Base-by-base conservation (phyloP, 2,888 invertebrate genomes). In the Cynaeus angustus region DNA sequence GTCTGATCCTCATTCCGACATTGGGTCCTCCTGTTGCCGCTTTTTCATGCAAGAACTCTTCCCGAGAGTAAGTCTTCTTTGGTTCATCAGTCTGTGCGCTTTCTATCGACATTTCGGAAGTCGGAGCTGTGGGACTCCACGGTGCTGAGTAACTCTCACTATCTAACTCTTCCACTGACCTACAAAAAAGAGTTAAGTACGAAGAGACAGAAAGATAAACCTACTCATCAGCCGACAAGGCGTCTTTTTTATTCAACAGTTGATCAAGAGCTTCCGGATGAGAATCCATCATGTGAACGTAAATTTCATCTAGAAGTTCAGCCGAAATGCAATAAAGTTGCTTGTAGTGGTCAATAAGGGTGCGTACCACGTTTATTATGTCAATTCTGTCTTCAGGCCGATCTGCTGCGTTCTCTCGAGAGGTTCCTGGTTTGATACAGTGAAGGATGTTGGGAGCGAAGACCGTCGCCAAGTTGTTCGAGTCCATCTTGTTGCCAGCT, bases 401-500 rank as follows among this genome's bases (percentile, higher is more conserved):
- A 78, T 94, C 92, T 30, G 89, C 71, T 38, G 73, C 58, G 61
- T 65, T 67, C 30, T 85, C 85, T 72, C 84, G 84, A 3, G 79
- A 74, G 52, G 73, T 78, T 46, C 83, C 78, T 3, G 92, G 89
- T 77, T 91, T 91, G 75, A 92, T 89, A 79, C 90, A 91, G 80
- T 96, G 95, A 62, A 98, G 88, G 78, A 98, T 94, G 80, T 97
- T 98, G 0, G 98, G 98, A 1, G 97, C 97, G 84, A 98, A 96
- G 38, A 98, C 90, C 0, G 96, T 97, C 0, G 98, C 97, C 72
- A 98, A 86, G 84, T 97, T 98, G 59, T 91, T 92, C 46, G 94
- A 91, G 84, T 97, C 95, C 98, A 98, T 98, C 87, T 94, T 96
- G 86, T 97, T 97, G 0, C 97, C 97, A 9, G 90, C 84, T 50